Conservation (phyloP, 2,113 vertebrate genomes). For the Antechinus flavipes region DNA sequence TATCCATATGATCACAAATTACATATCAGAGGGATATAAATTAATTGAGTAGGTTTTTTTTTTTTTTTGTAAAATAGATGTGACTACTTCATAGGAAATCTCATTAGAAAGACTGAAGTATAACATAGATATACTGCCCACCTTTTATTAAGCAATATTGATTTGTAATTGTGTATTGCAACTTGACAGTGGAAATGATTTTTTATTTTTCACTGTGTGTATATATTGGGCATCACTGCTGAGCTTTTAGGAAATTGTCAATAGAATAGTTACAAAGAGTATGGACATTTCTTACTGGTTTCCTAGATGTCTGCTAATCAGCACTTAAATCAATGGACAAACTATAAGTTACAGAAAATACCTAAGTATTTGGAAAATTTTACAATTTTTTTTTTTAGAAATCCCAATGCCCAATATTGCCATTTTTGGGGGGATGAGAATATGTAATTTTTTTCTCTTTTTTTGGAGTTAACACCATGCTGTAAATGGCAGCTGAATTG, state of each 20-base stretch:
- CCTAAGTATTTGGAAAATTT: not conserved
- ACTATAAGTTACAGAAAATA: conserved; percentile 34
- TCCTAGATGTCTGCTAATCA: not conserved
- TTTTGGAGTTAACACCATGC: not conserved
- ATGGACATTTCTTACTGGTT: conserved; percentile 19
- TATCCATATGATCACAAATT: not conserved
- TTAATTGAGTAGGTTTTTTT: not conserved
- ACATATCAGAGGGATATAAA: not conserved
- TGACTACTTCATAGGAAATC: conserved; percentile 16
- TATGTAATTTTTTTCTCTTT: not conserved
- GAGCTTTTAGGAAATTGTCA: conserved; percentile 4
- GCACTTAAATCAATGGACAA: not conserved
- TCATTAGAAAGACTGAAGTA: not conserved
- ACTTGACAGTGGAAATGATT: not conserved
- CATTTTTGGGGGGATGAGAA: conserved; percentile 15
- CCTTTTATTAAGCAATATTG: not conserved
- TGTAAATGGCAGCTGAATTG: not conserved
- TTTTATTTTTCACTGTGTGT: conserved; percentile 2
- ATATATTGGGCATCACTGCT: conserved; percentile 16
- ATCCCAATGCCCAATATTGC: conserved; percentile 10
- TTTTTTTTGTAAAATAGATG: not conserved
- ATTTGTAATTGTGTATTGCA: not conserved
- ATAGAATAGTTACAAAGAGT: not conserved
- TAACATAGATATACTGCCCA: not conserved
- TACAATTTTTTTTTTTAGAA: not conserved